Base-by-base conservation (phyloP, 2,888 invertebrate genomes). In the Agrotis segetum region DNA sequence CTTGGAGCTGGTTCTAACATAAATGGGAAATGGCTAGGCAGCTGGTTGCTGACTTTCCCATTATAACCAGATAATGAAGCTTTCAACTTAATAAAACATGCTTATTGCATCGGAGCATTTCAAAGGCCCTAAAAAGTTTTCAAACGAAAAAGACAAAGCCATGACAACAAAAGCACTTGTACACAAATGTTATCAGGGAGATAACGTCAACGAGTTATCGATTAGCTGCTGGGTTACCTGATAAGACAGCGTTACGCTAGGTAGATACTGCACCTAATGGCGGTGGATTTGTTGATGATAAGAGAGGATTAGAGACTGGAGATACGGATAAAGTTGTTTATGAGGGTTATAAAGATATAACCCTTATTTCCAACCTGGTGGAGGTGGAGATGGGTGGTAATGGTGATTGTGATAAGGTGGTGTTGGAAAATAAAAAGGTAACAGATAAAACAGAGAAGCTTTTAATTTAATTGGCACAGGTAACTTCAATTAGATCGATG, bases 141-240 rank as follows among this genome's bases (percentile, higher is more conserved):
- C 44, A 11, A 34, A 34, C 34, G 47, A 55, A 47, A 71, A 67
- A 3, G 3, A 24, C 24, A 62, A 67, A 64, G 40, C 24, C 56
- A 62, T 67, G 52, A 61, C 76, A 70, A 73, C 71, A 44, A 21
- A 40, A 56, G 34, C 67, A 68, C 64, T 79, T 47, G 44, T 47
- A 47, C 24, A 0, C 13, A 49, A 62, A 59, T 66, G 24, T 78
- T 78, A 78, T 78, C 78, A 46, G 55, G 0, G 16, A 65, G 79
- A 79, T 79, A 80, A 71, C 16, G 34, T 80, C 62, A 68, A 76
- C 79, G 24, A 79, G 62, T 68, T 79, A 79, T 79, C 76, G 79
- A 79, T 79, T 66, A 68, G 58, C 58, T 59, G 62, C 66, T 61
- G 64, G 56, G 47, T 77, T 53, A n/a, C 61, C 1, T 34, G 76